These are phyloP conservation scores for Nyleta sp. DNA, from an alignment of 2,888 invertebrate genomes.

Conservation along the genomic window DNA sequence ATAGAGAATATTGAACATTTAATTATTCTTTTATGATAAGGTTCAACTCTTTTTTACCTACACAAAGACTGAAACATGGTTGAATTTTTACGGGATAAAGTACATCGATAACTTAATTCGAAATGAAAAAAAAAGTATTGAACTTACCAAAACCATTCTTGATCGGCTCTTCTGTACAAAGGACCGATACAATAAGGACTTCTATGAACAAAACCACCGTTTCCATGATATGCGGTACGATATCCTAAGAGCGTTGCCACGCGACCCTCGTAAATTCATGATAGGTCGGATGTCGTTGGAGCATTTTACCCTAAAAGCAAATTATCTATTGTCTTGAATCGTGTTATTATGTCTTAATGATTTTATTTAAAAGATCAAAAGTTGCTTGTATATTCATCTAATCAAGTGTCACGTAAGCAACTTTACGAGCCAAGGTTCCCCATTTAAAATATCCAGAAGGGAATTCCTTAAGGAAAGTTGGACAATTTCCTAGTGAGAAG, in stretches of 20 bases:
- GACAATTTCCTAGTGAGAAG: no score
- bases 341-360: constrained; percentile 87
- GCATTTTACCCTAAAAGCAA: constrained; percentile 72
- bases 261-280: constrained; percentile 74
- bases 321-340: constrained; percentile 86
- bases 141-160: constrained; percentile 76
- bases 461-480: no score
- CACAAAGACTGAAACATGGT: background rate
- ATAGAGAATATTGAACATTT: no score
- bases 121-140: constrained; percentile 28
- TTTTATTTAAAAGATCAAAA: constrained; percentile 85
- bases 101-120: constrained; percentile 2
- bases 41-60: no score
- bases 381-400: no score
- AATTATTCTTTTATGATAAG: no score
- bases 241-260: constrained; percentile 72
- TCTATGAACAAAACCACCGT: constrained; percentile 75
- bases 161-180: constrained; percentile 73
- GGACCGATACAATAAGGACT: constrained; percentile 74
- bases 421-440: no score
- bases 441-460: no score
- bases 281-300: constrained; percentile 72
- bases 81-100: background rate
- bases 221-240: constrained; percentile 78
- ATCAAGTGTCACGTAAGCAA: no score